Percentiles rank a stretch among this genome's conserved stretches.
These are phyloP conservation scores for Globodera ellingtonae DNA, from an alignment of 1,140 invertebrate species.

Conservation along the genomic window DNA sequence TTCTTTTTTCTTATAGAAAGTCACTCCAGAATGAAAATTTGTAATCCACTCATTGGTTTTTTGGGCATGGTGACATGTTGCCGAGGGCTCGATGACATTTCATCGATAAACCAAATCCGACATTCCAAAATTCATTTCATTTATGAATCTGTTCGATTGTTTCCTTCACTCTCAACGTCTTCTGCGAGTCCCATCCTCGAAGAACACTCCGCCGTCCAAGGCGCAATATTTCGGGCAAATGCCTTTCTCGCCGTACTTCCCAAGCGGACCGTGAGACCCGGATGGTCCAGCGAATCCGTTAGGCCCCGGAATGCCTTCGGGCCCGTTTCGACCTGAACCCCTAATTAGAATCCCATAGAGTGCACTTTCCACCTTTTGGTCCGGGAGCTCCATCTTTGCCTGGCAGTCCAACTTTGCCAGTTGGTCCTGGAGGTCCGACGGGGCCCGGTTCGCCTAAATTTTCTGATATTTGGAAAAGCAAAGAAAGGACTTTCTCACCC, in stretches of 20 bases:
- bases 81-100: no score
- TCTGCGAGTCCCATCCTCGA: slow-evolving; percentile 27
- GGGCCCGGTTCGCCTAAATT: neutral
- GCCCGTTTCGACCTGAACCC: neutral
- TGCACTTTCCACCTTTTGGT: slow-evolving; percentile 31
- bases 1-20: no score
- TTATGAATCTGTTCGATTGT: no score
- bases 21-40: no score
- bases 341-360: neutral
- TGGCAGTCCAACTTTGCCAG: slow-evolving; percentile 34
- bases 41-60: no score
- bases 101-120: no score
- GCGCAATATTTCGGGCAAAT: no score
- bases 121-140: no score
- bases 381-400: slow-evolving; percentile 28
- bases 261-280: slow-evolving; percentile 52
- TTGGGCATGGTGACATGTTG: no score
- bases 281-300: slow-evolving; percentile 23
- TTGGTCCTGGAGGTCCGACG: slow-evolving; percentile 18
- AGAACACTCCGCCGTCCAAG: no score
- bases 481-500: slow-evolving; percentile 34
- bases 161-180: no score
- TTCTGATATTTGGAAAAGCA: neutral
- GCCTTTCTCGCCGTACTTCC: slow-evolving; percentile 13
- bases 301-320: slow-evolving; percentile 17